Conservation (phyloP, 2,113 vertebrate species). For the Tretioscincus oriximinensis region DNA sequence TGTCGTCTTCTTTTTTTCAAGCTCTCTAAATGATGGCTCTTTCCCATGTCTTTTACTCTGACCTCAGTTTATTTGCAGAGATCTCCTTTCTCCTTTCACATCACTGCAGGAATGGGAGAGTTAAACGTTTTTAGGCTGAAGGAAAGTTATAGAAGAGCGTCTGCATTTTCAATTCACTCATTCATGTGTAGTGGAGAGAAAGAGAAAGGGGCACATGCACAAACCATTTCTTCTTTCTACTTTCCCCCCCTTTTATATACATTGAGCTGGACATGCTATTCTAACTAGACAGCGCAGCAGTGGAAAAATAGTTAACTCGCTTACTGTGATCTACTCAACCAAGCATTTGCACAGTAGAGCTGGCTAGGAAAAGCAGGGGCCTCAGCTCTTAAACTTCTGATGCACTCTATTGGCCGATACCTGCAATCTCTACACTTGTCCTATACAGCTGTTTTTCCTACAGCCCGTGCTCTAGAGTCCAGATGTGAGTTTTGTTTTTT, state of each 20-base stretch:
- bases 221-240: conserved; percentile 46
- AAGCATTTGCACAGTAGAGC: conserved; percentile 56
- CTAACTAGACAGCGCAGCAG: conserved; percentile 73
- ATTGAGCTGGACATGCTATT: conserved; percentile 54
- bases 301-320: conserved; percentile 78
- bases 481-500: background rate
- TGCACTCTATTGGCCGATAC: conserved; percentile 63
- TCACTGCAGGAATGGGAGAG: conserved; percentile 30
- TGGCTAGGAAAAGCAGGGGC: conserved; percentile 31
- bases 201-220: no score
- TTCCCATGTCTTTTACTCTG: conserved; percentile 76
- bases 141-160: conserved; percentile 1
- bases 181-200: background rate
- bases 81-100: conserved; percentile 37
- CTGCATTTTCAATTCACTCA: background rate
- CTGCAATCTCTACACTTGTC: conserved; percentile 48
- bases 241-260: conserved; percentile 55
- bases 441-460: conserved; percentile 25
- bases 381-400: conserved; percentile 62
- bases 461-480: conserved; percentile 21
- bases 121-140: conserved; percentile 47
- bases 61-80: conserved; percentile 54
- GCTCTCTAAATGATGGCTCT: conserved; percentile 61
- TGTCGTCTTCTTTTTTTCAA: background rate
- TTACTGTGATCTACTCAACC: conserved; percentile 67